Percentiles rank a stretch among this genome's conserved stretches.
Evolutionary conservation across 1,140 invertebrate species (phyloP).

Genomic region (Aphelenchoides avenae): DNA sequence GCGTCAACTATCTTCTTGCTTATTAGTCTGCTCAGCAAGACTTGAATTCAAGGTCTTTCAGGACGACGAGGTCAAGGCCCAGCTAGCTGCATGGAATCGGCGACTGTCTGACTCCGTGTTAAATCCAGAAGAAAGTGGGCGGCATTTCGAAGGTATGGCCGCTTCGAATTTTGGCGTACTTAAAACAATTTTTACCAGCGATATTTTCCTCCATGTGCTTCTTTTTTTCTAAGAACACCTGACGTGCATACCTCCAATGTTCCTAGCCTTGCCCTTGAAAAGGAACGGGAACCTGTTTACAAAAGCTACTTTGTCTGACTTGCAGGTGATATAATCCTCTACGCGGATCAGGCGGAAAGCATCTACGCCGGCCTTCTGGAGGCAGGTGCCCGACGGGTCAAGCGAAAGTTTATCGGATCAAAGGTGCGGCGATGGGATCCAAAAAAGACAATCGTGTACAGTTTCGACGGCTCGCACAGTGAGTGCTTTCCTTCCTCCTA

Average conservation of each 20-base stretch:
- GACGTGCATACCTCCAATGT: no score
- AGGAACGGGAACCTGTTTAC: conserved; percentile 10
- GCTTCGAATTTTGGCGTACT: conserved; percentile 12
- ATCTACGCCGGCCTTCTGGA: conserved; percentile 39
- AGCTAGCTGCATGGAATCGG: conserved; percentile 18
- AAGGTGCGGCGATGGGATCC: conserved; percentile 56
- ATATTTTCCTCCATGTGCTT: no score
- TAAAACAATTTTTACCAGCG: conserved; percentile 1
- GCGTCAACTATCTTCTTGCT: no score
- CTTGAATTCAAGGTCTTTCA: conserved; percentile 7
- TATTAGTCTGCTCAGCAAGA: no score
- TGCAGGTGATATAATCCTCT: conserved; percentile 59
- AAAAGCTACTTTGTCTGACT: conserved; percentile 10
- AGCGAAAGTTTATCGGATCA: conserved; percentile 59
- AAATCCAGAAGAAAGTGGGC: conserved; percentile 52
- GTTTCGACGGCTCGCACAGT: conserved; percentile 60
- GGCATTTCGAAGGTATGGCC: conserved; percentile 52
- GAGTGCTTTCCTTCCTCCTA: conserved; percentile 19
- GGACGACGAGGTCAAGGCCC: conserved; percentile 1
- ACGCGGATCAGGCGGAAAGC: conserved; percentile 51
- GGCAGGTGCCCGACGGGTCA: conserved; percentile 38
- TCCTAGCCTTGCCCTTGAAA: no score
- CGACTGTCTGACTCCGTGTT: not conserved
- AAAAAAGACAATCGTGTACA: conserved; percentile 55
- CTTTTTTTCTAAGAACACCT: not conserved